Base-by-base conservation (phyloP, 2,888 invertebrate genomes). In the Noctuana brunneofusca region DNA sequence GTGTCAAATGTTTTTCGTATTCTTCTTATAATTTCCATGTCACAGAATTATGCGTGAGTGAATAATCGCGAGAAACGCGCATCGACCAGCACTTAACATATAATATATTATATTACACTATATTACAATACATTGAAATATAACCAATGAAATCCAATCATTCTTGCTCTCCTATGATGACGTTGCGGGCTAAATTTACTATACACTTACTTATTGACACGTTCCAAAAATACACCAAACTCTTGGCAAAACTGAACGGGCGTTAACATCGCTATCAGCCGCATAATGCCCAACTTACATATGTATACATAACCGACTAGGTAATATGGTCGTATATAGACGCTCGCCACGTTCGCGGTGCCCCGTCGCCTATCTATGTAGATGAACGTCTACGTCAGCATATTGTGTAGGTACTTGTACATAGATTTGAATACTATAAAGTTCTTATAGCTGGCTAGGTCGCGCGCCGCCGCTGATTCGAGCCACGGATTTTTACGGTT, bases 191-290 rank as follows among this genome's bases (percentile, higher is more conserved):
- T 90, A 90, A 86, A 88, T 87, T 87, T 90, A 89, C 86, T 81
- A 80, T 84, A 86, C 87, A 89, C 89, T 89, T 88, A 90, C 85
- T 89, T 91, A 90, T 91, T 90, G 91, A 90, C 90, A 89, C 86
- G 89, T 84, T 89, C 90, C 89, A 86, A 89, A 90, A 91, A 91
- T 90, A 90, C 80, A 82, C 80, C 76, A 69, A 76, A 80, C 74
- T 86, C 89, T 90, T 90, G 90, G 90, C 90, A 89, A 90, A 89
- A 88, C 89, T 80, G 86, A 86, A 89, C 88, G 90, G 89, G 84
- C 90, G 86, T 89, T 91, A 89, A 90, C 89, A 89, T 83, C 81
- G 86, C 85, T 87, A 89, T 89, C 88, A 85, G 83, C 81, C 85
- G 83, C 86, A 85, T 87, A 81, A 87, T 87, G 80, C 81, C 82